Evolutionary conservation across 2,113 vertebrate genomes (phyloP).

Genomic region (Hyla sarda): DNA sequence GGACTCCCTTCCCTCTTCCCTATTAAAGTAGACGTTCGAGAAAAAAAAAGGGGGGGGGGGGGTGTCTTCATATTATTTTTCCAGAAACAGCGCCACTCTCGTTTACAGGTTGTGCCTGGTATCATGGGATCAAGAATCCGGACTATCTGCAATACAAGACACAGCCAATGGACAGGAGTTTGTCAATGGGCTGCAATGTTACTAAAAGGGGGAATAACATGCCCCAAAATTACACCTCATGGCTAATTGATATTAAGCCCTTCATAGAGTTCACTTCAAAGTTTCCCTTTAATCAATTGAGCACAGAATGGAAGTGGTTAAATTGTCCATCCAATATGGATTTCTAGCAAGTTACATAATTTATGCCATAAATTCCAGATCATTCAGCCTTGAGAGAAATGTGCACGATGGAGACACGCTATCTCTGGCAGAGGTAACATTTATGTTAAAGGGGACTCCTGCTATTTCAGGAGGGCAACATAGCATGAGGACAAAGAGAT

Average conservation of each 20-base stretch:
- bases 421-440: background rate
- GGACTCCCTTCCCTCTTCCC: background rate
- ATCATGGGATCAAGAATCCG: background rate
- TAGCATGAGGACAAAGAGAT: background rate
- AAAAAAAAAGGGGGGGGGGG: background rate
- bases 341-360: background rate
- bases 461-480: background rate
- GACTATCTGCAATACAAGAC: background rate
- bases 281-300: conserved; percentile 4
- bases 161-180: background rate
- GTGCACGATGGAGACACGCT: background rate
- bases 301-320: background rate
- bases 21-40: background rate
- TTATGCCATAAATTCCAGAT: background rate
- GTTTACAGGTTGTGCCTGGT: background rate
- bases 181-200: background rate
- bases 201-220: background rate
- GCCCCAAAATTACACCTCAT: background rate
- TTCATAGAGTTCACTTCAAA: background rate
- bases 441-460: background rate
- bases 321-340: background rate
- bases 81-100: background rate
- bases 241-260: background rate
- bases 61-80: background rate
- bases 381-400: background rate